Base-by-base conservation (phyloP, 2,888 invertebrate genomes). In the Drosophila merina region DNA sequence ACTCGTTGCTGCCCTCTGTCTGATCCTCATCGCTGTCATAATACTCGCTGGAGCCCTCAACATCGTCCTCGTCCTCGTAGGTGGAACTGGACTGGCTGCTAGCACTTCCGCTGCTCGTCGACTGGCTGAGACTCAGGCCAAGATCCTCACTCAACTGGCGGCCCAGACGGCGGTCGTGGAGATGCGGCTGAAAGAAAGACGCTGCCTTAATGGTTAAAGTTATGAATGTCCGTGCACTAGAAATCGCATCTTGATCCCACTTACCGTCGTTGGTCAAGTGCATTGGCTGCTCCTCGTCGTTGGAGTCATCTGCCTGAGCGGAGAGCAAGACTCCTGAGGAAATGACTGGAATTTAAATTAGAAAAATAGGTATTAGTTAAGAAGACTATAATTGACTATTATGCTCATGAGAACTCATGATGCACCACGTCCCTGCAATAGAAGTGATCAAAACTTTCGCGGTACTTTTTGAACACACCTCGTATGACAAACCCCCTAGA, bases 151-250 rank as follows among this genome's bases (percentile, higher is more conserved):
- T 57, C 30, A 70, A 51, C 58, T 80, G 75, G 25, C 64, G 74
- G 28, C 77, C 82, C 33, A 81, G 77, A 9, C 86, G 78, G 14
- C 74, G 66, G 57, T 74, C 76, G 66, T 83, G 82, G 76, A 89
- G 76, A 33, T 88, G 83, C 50, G 90, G 88, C 91, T 91, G 91
- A 86, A 91, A 91, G 84, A 90, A 90, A 91, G 91, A 91, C 88
- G 90, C 91, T 91, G 90, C 90, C 91, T 91, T 91, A 89, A 91
- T 89, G 89, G 90, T 85, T 86, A 78, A 87, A 78, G 80, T 82
- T 79, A 75, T 82, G 81, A 81, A 77, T 76, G 72, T 49, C 60
- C 79, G 76, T 71, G 57, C 69, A 48, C 71, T 64, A 57, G 20
- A 20, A 67, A 50, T 50, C 68, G 20, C 75, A 67, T 40, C n/a